phyloP scores from a whole-genome alignment of 1,140 invertebrate genomes.

The Pissodes strobi region DNA sequence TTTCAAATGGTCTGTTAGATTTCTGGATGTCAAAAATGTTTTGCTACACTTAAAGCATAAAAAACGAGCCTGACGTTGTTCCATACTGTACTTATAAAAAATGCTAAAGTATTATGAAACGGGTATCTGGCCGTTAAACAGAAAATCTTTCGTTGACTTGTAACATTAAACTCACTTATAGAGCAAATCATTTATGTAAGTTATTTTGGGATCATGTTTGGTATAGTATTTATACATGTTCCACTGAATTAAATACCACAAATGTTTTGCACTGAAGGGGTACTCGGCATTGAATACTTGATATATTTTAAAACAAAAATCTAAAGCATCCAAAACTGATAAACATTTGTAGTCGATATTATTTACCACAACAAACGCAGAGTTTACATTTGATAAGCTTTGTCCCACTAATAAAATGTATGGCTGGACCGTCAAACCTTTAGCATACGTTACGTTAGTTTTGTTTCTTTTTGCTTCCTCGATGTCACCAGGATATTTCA shows the following conservation, averaged over 20 bases:
- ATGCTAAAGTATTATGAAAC: no score
- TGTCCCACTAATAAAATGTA: slow-evolving; percentile 7
- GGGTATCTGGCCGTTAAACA: no score
- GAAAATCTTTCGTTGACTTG: no score
- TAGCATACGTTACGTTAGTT: background rate
- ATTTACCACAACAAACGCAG: background rate
- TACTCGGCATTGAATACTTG: background rate
- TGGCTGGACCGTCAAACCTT: background rate
- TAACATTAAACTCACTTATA: no score
- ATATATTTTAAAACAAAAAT: slow-evolving; percentile 1
- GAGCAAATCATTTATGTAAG: background rate
- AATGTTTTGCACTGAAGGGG: background rate
- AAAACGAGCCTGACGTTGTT: no score
- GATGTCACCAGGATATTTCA: background rate
- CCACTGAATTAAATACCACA: slow-evolving; percentile 3
- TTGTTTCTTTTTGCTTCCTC: background rate
- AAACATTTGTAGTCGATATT: slow-evolving; percentile 2
- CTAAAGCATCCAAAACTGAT: slow-evolving; percentile 1
- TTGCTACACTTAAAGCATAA: no score
- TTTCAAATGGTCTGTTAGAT: no score
- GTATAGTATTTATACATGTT: slow-evolving; percentile 2
- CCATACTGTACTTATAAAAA: no score
- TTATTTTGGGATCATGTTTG: background rate
- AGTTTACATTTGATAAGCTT: background rate
- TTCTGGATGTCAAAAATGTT: no score